Conservation (phyloP, 1,140 invertebrate species). For the Caenorhabditis brenneri region DNA sequence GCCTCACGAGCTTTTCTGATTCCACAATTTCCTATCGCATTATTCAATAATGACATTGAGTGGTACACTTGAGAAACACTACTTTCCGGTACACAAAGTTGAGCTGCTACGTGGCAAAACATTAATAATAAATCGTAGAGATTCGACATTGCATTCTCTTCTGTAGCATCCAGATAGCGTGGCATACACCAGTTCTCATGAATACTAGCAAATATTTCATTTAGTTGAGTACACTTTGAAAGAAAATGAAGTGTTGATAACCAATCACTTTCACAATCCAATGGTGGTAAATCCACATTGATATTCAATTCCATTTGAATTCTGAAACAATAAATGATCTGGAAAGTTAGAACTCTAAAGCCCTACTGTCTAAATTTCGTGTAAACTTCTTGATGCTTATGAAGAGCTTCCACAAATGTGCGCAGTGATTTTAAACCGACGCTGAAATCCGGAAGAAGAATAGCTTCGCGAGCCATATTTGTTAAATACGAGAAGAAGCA, state of each 20-base stretch:
- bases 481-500: conserved; percentile 3
- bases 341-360: not conserved
- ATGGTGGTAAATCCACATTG: not conserved
- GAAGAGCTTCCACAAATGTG: not conserved
- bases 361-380: conserved; percentile 1
- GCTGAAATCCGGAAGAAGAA: not conserved
- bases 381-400: not conserved
- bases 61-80: not conserved
- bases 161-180: not conserved
- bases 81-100: not conserved
- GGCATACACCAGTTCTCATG: conserved; percentile 30
- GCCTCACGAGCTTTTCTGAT: not conserved
- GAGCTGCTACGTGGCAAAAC: not conserved
- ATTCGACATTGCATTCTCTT: not conserved
- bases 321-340: not conserved
- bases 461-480: not conserved
- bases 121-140: not conserved
- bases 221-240: not conserved
- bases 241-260: conserved; percentile 20
- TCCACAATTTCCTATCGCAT: not conserved
- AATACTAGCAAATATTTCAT: not conserved
- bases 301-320: not conserved
- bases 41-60: not conserved
- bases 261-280: not conserved
- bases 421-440: not conserved